Evolutionary conservation across 1,140 invertebrate genomes (phyloP).

Genomic region (Yoshiicerus persimilis): DNA sequence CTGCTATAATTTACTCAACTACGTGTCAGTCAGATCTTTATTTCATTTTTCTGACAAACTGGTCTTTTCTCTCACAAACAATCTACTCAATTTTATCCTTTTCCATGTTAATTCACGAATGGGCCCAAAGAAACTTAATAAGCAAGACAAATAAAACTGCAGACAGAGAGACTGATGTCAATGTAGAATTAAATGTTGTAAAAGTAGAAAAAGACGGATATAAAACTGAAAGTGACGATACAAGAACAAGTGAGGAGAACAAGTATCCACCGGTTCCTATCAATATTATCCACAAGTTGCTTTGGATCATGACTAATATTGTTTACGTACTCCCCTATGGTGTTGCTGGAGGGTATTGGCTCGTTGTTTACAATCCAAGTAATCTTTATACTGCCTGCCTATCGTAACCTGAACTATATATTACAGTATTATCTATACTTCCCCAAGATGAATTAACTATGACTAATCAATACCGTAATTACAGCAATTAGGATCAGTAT

Average conservation of each 20-base stretch:
- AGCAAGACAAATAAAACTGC: background rate
- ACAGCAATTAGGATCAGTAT: no score
- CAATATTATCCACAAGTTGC: background rate
- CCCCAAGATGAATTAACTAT: no score
- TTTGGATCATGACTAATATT: background rate
- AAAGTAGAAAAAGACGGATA: background rate
- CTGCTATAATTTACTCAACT: background rate
- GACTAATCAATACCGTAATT: no score
- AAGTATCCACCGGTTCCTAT: background rate
- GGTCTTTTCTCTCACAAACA: background rate
- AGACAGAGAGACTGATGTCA: background rate
- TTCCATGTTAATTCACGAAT: background rate
- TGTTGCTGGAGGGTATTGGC: background rate
- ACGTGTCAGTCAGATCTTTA: background rate
- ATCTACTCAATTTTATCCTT: background rate
- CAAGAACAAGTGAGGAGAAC: background rate
- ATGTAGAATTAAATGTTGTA: background rate
- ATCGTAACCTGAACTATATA: no score
- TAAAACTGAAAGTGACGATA: background rate
- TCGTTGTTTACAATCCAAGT: background rate
- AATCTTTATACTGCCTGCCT: no score
- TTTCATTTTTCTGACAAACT: background rate
- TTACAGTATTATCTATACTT: no score
- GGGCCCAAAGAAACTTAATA: background rate
- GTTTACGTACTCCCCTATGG: background rate